A percentile compares a stretch with the other conserved stretches of the same genome.
Evolutionary conservation across 2,113 vertebrate genomes (phyloP).

Genomic region (Paracanthobrama guichenoti): DNA sequence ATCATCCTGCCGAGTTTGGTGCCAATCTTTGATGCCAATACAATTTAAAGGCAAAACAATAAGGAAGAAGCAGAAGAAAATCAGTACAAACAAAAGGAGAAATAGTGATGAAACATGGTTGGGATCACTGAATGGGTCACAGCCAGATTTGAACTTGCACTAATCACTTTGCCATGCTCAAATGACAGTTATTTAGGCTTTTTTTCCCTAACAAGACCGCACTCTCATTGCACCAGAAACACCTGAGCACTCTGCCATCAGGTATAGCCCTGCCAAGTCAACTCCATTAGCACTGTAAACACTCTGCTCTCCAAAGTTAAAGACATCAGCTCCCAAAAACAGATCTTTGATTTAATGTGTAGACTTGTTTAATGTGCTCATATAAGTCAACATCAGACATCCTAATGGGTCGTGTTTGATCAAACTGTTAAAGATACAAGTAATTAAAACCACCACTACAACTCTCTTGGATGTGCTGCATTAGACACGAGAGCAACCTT

Average conservation of each 20-base stretch:
- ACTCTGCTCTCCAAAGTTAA: conserved; percentile 19
- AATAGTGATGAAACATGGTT: too few species aligned
- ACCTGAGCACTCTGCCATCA: conserved; percentile 24
- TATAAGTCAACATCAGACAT: background rate
- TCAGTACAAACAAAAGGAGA: too few species aligned
- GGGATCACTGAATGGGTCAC: background rate
- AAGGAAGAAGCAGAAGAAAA: too few species aligned
- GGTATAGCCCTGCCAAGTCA: conserved; percentile 32
- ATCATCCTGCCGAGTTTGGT: too few species aligned
- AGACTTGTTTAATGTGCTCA: conserved; percentile 12
- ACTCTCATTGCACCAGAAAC: conserved; percentile 8
- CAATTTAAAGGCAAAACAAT: too few species aligned
- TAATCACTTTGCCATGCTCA: background rate
- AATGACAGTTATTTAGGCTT: background rate
- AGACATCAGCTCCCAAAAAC: background rate
- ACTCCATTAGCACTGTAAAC: conserved; percentile 34
- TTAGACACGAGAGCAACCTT: background rate
- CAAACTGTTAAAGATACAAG: background rate
- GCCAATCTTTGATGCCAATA: too few species aligned
- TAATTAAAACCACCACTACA: conserved; percentile 4
- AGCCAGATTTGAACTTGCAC: background rate
- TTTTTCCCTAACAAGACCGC: background rate
- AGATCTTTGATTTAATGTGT: conserved; percentile 11
- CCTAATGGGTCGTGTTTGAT: background rate
- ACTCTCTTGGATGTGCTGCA: background rate